Evolutionary conservation across 2,113 vertebrate species (phyloP), one percentile per base, ranked within the genome.

Genomic region (Sigmodon hispidus): DNA sequence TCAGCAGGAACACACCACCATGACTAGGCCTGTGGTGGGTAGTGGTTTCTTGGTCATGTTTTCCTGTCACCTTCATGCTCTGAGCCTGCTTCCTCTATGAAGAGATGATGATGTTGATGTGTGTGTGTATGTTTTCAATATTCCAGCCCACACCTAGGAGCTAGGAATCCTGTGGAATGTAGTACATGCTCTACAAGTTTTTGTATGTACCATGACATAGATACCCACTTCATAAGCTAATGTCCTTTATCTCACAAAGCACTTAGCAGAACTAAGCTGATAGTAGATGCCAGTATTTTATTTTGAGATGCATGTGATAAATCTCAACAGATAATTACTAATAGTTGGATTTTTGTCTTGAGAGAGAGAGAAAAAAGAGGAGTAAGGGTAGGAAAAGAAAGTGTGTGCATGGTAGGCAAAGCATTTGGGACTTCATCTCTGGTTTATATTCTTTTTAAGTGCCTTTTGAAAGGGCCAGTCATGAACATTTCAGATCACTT

Each of bases 261-360:
- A 22, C 34, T 65, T 76, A 73, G 16, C 81, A 79, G 85, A 72
- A 45, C 76, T 40, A 57, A 34, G 45, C 65, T 90, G 59, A 40
- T 67, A 48, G 65, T 15, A 73, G 63, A 50, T 12, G 29, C 11
- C 40, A 36, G 3, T 48, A 3, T 52, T 81, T 59, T 50, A 43
- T 45, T 94, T 73, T 45, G 80, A 83, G 70, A 57, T 40, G 29
- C 50, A 11, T n/a, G 11, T 72, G 86, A 45, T 43, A 3, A 79
- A 76, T 79, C 36, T 88, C 81, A 80, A 67, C n/a, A 91, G 36
- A 72, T 87, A 34, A 76, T 96, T 76, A 29, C 55, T 43, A 69
- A 26, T 40, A 31, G 43, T 57, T 52, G 48, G 77, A 55, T 65
- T 92, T 55, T 22, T 85, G 50, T 19, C 36, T 40, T 95, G 13